These are phyloP conservation scores for Rhynchotus rufescens DNA, from an alignment of 2,797 vertebrate genomes.

Conservation along the genomic window DNA sequence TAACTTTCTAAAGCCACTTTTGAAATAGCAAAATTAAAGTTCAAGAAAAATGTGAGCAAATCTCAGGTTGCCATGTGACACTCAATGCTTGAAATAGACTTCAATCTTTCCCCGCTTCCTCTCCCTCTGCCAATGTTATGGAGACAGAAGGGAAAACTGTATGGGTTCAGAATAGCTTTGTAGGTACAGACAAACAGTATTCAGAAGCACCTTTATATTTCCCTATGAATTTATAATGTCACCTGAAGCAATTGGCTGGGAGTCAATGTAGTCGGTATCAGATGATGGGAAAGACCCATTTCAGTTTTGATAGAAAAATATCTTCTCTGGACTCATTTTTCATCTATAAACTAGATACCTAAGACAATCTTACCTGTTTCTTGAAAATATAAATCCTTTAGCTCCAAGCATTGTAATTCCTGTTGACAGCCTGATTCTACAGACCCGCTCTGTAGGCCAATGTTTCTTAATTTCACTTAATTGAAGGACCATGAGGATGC, in stretches of 20 bases:
- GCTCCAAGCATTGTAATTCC: conserved; percentile 3
- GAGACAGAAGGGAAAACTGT: background rate
- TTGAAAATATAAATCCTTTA: background rate
- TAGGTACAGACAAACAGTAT: background rate
- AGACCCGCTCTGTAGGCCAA: background rate
- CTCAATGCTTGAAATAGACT: background rate
- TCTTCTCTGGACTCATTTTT: background rate
- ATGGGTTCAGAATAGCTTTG: background rate
- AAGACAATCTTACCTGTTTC: background rate
- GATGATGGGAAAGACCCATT: background rate
- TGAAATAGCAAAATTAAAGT: background rate
- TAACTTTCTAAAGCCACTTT: background rate
- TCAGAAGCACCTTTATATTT: background rate
- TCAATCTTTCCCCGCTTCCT: background rate
- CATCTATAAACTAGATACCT: background rate
- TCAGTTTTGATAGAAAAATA: background rate
- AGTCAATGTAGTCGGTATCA: background rate
- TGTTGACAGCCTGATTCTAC: conserved; percentile 3
- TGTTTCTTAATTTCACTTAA: conserved; percentile 14
- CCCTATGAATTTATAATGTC: background rate
- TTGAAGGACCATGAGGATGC: background rate
- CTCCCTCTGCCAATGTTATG: background rate
- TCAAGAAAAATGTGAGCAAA: background rate
- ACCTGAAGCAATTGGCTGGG: background rate
- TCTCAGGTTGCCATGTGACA: background rate